phyloP scores from a whole-genome alignment of 2,113 vertebrate genomes.

The Antechinus flavipes region DNA sequence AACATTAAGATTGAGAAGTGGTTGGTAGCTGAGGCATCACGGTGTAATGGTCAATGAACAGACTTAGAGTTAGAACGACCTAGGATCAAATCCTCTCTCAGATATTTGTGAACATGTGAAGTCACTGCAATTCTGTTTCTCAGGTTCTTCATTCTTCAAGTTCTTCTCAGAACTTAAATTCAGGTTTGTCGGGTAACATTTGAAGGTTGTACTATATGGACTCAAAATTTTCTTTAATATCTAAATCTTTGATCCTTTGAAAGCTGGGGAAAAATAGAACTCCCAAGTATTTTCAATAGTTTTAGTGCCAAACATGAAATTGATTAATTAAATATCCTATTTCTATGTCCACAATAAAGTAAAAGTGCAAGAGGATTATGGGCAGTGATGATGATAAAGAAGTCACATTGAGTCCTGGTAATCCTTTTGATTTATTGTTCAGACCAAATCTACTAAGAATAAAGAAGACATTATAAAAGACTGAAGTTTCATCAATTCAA shows the following conservation, averaged over 20 bases:
- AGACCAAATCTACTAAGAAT: not conserved
- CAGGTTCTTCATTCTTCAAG: not conserved
- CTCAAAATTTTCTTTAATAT: not conserved
- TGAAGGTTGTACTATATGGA: not conserved
- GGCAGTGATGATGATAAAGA: not conserved
- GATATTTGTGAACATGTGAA: not conserved
- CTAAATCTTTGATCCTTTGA: not conserved
- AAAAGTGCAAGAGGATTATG: not conserved
- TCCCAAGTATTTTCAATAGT: not conserved
- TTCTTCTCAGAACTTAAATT: too few species aligned
- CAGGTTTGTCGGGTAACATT: not conserved
- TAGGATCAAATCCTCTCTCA: not conserved
- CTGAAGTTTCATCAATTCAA: not conserved
- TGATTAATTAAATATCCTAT: not conserved
- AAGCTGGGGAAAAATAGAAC: not conserved
- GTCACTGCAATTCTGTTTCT: not conserved
- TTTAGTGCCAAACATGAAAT: not conserved
- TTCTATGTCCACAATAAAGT: not conserved
- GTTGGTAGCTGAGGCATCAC: not conserved
- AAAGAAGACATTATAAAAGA: not conserved
- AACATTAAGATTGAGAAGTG: not conserved
- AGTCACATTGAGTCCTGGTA: not conserved
- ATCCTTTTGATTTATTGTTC: not conserved
- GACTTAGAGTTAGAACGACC: not conserved
- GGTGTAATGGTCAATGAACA: not conserved